Percentiles rank a stretch among this genome's conserved stretches.
Conservation (phyloP, 2,797 vertebrate genomes). For the Morelia viridis region DNA sequence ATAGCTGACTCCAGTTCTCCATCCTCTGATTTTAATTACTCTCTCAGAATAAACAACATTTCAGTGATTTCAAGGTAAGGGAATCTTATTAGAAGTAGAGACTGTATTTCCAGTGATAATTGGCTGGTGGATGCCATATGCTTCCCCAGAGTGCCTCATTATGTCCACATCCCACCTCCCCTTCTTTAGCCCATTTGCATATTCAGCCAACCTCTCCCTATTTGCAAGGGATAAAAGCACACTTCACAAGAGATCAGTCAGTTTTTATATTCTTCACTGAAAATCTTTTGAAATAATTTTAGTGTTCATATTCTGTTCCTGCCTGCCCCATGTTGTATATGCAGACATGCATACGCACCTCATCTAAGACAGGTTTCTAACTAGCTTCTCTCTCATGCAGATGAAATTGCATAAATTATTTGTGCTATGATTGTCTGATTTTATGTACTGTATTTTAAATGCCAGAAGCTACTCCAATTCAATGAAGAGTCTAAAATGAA, state of each 20-base stretch:
- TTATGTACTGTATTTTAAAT: not conserved
- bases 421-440: not conserved
- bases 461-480: not conserved
- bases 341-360: not conserved
- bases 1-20: not conserved
- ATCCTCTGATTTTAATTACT: not conserved
- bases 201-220: not conserved
- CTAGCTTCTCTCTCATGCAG: not conserved
- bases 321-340: not conserved
- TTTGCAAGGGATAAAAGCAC: not conserved
- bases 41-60: not conserved
- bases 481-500: not conserved
- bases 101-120: not conserved
- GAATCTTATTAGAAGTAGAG: not conserved
- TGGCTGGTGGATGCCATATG: not conserved
- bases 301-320: not conserved
- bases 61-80: not conserved
- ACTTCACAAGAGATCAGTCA: not conserved
- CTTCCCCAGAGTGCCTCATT: not conserved
- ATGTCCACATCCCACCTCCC: not conserved
- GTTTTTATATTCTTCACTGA: not conserved
- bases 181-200: not conserved
- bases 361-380: not conserved
- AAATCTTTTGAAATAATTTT: not conserved
- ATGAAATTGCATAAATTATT: not conserved